Base-by-base conservation (phyloP, 1,140 invertebrate genomes). In the Pogonognathellus flavescens region DNA sequence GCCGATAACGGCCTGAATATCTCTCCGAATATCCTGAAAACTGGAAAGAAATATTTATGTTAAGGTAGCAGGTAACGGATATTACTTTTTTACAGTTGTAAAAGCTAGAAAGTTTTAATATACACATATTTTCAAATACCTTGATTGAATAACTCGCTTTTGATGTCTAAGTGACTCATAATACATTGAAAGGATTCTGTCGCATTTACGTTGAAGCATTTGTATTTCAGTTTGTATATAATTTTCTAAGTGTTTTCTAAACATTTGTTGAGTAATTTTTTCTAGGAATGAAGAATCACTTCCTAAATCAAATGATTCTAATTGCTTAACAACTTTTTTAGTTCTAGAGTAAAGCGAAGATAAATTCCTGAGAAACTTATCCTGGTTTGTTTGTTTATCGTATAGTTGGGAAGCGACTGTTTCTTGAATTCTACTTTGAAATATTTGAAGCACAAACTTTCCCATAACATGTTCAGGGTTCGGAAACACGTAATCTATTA, bases 401-500 rank as follows among this genome's bases (percentile, higher is more conserved):
- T 86, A 87, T 4, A 89, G 41, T 41, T 86, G 87, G 20, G 82
- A 66, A 13, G 86, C 86, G 66, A 86, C 80, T 70, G 86, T 88
- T 90, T 93, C 93, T 91, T 94, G 95, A 55, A 99, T 92, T 91
- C 97, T 97, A 7, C 96, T 92, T 89, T 98, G 96, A 91, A 98
- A 99, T 85, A 99, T 97, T 89, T 98, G 98, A 1, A 99, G 92
- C 50, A 99, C 95, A 92, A 99, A 98, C 92, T 99, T 99, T 55
- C 95, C 95, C 97, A 99, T 99, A 0, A 99, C 97, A 93, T 97
- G 96, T 87, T 98, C 96, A 0, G 97, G 97, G 92, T 97, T 98
- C n/a, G 94, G 94, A 90, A 99, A 99, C 0, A 99, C 98, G 91
- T 95, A 94, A 90, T 95, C 94, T 86, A 99, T 97, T 1, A 99